Conservation (phyloP, 2,797 vertebrate species). For the Ataeniobius toweri region DNA sequence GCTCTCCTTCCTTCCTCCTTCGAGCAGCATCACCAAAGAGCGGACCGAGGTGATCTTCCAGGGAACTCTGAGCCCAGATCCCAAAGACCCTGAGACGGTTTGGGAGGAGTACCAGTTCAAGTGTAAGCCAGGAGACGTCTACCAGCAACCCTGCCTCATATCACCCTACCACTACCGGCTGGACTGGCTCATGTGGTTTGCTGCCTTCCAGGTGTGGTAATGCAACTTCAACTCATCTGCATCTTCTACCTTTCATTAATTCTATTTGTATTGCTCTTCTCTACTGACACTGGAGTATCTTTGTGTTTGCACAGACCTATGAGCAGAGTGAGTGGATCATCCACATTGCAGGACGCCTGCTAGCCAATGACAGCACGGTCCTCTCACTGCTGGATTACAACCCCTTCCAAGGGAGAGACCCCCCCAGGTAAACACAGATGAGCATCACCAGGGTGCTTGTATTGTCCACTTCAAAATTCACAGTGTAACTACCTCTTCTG, state of each 20-base stretch:
- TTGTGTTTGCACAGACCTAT: constrained; percentile 83
- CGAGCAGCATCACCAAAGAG: constrained; percentile 89
- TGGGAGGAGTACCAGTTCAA: constrained; percentile 96
- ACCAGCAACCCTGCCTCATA: constrained; percentile 85
- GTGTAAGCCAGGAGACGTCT: constrained; percentile 89
- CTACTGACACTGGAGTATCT: not conserved
- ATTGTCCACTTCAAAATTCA: too few relatives aligned
- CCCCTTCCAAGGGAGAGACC: constrained; percentile 82
- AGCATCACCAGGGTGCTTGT: not conserved
- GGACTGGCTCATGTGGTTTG: constrained; percentile 99
- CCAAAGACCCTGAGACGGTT: constrained; percentile 78
- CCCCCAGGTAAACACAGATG: constrained; percentile 82
- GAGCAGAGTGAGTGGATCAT: constrained; percentile 96
- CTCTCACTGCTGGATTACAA: constrained; percentile 87
- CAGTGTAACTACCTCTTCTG: too few relatives aligned
- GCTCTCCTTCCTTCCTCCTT: not conserved
- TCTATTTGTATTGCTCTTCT: not conserved
- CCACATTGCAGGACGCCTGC: constrained; percentile 90
- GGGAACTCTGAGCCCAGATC: constrained; percentile 87
- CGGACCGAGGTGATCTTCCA: constrained; percentile 92
- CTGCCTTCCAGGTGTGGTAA: constrained; percentile 89
- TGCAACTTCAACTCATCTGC: too few relatives aligned
- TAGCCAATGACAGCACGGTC: constrained; percentile 85
- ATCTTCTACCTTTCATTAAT: not conserved
- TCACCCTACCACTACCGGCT: constrained; percentile 94